phyloP scores from a whole-genome alignment of 2,888 invertebrate species.

The Halocaridina rubra region DNA sequence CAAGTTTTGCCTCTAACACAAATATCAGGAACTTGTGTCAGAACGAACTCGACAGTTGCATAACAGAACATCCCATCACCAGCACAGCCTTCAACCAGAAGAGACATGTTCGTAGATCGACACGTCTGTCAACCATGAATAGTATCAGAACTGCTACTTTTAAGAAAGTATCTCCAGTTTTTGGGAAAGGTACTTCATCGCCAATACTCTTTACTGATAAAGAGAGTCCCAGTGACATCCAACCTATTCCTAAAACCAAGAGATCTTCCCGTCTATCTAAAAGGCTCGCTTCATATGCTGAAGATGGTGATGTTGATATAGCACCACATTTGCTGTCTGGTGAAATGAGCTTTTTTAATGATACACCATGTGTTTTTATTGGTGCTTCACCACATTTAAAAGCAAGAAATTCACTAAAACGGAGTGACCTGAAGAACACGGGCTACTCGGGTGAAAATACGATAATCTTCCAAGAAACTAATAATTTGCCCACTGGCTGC shows the following conservation, averaged over 20 bases:
- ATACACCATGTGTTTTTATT: too few relatives aligned
- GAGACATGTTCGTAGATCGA: slow-evolving; percentile 24
- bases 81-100: slow-evolving; percentile 27
- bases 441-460: background rate
- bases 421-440: background rate
- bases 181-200: background rate
- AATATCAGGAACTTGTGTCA: background rate
- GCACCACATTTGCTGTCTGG: too few relatives aligned
- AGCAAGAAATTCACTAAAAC: background rate
- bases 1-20: background rate
- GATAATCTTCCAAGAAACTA: background rate
- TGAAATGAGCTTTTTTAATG: background rate
- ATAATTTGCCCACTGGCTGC: background rate
- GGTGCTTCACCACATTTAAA: background rate
- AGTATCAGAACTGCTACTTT: slow-evolving; percentile 9
- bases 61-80: slow-evolving; percentile 25
- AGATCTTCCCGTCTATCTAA: background rate
- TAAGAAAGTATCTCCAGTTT: background rate
- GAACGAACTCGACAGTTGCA: too few relatives aligned
- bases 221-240: background rate
- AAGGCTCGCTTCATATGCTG: too few relatives aligned
- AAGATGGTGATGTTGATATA: too few relatives aligned
- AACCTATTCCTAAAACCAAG: background rate
- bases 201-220: background rate
- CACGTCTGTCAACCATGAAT: slow-evolving; percentile 15